Evolutionary conservation across 2,113 vertebrate genomes (phyloP).

Genomic region (Hydropotes inermis): DNA sequence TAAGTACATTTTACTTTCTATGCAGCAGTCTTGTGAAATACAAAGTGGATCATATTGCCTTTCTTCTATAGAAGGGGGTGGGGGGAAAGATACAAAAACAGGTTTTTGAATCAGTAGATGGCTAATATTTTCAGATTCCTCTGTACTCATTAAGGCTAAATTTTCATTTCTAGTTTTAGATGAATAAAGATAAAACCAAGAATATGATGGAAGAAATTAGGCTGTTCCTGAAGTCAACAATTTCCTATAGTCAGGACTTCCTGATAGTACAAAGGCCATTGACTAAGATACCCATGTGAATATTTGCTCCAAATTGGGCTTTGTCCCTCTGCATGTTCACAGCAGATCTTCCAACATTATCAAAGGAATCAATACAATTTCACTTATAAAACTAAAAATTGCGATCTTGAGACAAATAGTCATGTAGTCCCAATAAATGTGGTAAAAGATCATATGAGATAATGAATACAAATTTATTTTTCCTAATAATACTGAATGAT

Average conservation of each 20-base stretch:
- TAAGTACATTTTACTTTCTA: not conserved
- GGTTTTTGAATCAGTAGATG: not conserved
- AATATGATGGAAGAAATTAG: not conserved
- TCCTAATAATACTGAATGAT: not conserved
- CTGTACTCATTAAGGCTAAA: not conserved
- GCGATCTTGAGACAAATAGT: not conserved
- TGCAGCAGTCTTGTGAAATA: not conserved
- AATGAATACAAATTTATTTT: not conserved
- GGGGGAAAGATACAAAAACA: not conserved
- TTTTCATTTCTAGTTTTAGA: not conserved
- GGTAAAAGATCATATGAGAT: not conserved
- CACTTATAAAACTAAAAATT: not conserved
- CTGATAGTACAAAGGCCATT: not conserved
- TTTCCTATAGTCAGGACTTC: not conserved
- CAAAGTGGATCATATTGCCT: not conserved
- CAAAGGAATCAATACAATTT: not conserved
- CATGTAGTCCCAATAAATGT: not conserved
- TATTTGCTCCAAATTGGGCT: not conserved
- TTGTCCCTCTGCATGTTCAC: not conserved
- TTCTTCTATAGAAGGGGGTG: not conserved
- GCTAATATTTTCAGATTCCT: not conserved
- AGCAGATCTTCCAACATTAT: not conserved
- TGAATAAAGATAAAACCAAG: not conserved
- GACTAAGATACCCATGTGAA: not conserved
- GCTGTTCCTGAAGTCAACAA: not conserved